phyloP scores from a whole-genome alignment of 2,888 invertebrate genomes.

The Andrena haemorrhoa region DNA sequence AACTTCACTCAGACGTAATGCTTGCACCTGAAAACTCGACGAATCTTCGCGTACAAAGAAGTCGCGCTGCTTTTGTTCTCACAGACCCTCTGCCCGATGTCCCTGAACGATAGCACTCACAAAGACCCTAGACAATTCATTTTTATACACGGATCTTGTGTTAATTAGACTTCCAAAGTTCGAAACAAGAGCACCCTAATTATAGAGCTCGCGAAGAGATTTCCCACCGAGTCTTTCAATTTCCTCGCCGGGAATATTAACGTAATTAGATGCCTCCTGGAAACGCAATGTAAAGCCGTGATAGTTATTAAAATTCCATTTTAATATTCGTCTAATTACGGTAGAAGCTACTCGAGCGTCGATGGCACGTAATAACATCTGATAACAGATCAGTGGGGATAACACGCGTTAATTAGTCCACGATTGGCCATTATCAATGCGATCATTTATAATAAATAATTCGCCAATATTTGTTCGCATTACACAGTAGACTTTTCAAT shows the following conservation, averaged over 20 bases:
- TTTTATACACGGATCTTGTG: not conserved
- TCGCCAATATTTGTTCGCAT: not conserved
- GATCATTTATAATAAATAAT: slow-evolving; percentile 17
- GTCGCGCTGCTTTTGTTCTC: not conserved
- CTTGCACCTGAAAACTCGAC: not conserved
- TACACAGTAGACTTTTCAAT: not conserved
- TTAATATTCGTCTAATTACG: slow-evolving; percentile 33
- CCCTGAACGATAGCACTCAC: not conserved
- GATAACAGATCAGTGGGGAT: slow-evolving; percentile 29
- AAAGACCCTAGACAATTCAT: not conserved
- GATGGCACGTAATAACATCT: not conserved
- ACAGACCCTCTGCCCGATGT: not conserved
- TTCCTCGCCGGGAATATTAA: not conserved
- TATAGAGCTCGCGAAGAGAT: not conserved
- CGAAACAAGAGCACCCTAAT: slow-evolving; percentile 8
- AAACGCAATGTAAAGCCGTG: too few relatives aligned
- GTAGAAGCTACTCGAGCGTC: not conserved
- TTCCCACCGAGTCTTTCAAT: not conserved
- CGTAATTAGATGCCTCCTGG: not conserved
- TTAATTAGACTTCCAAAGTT: slow-evolving; percentile 1
- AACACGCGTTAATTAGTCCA: slow-evolving; percentile 19
- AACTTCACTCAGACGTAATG: slow-evolving; percentile 3
- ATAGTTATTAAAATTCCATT: slow-evolving; percentile 14
- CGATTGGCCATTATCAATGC: slow-evolving; percentile 5
- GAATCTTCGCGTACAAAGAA: slow-evolving; percentile 4